phyloP scores from a whole-genome alignment of 2,113 vertebrate species.

The Dromaius novaehollandiae region DNA sequence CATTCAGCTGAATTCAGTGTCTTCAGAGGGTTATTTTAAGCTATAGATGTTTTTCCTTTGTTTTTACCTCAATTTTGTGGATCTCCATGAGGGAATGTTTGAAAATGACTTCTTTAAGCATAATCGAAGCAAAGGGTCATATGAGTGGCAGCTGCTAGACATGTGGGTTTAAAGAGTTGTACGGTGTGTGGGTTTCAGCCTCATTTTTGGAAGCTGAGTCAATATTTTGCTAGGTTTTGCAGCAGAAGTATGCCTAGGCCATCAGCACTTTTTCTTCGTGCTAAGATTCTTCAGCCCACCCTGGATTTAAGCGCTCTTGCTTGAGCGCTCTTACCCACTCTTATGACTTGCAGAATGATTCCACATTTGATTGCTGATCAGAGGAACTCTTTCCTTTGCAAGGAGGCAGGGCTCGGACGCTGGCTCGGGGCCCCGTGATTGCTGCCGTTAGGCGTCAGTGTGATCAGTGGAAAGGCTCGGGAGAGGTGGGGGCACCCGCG shows the following conservation, averaged over 20 bases:
- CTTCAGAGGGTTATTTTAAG: background rate
- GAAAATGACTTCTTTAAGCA: background rate
- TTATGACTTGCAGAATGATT: background rate
- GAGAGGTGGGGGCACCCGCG: background rate
- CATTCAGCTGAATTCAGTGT: background rate
- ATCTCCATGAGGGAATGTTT: background rate
- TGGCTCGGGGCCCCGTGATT: background rate
- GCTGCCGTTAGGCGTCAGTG: background rate
- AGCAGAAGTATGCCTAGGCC: background rate
- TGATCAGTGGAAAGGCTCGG: background rate
- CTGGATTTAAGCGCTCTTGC: background rate
- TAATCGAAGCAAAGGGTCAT: background rate
- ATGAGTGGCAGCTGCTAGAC: background rate
- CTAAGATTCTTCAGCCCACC: background rate
- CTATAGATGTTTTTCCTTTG: background rate
- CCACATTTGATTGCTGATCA: background rate
- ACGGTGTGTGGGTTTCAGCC: background rate
- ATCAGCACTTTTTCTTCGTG: background rate
- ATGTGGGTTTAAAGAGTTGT: background rate
- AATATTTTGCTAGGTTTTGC: conserved; percentile 8
- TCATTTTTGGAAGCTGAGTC: background rate
- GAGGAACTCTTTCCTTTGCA: background rate
- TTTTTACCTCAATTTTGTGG: background rate
- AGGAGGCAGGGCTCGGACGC: background rate
- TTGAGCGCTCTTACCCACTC: background rate